Conservation (phyloP, 2,113 vertebrate species). For the Silurus asotus region DNA sequence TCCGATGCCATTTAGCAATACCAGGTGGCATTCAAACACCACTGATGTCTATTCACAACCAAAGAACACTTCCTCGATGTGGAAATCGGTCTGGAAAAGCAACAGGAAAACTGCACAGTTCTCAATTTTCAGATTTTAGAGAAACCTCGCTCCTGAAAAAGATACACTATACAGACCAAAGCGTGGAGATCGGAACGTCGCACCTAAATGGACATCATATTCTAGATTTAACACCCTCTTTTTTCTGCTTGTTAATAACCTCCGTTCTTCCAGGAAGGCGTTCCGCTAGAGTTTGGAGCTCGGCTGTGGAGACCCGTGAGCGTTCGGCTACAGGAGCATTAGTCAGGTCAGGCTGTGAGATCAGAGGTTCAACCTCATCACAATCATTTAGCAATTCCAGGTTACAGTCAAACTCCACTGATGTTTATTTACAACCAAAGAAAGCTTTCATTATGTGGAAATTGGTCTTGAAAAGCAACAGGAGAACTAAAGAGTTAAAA, state of each 20-base stretch:
- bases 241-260: neutral
- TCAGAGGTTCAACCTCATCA: neutral
- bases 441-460: no score
- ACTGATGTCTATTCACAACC: neutral
- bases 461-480: no score
- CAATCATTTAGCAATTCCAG: no score
- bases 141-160: neutral
- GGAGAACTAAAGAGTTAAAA: no score
- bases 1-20: neutral
- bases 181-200: neutral
- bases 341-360: neutral
- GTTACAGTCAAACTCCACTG: no score
- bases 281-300: neutral
- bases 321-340: neutral
- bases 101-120: no score
- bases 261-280: neutral
- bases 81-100: neutral
- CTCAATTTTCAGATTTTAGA: no score
- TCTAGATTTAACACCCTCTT: neutral
- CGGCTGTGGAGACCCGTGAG: neutral
- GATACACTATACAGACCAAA: neutral
- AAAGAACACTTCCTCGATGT: neutral
- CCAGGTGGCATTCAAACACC: neutral
- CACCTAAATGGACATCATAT: neutral
- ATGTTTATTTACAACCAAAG: no score